Base-by-base conservation (phyloP, 53 echinoderm and acorn worm genomes). In the Holothuria scabra region DNA sequence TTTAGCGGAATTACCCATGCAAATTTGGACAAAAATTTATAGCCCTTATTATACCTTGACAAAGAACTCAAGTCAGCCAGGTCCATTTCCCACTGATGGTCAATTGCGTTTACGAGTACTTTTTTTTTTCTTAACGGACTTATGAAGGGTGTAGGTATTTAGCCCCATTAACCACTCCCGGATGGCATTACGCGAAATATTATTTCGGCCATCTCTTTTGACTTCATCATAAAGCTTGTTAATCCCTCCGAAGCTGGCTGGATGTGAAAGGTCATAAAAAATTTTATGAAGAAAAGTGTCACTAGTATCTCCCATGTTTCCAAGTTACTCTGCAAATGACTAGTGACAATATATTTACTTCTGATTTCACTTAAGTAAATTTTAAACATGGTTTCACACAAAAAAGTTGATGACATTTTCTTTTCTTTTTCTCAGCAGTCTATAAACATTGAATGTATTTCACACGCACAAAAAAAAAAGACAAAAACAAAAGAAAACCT, bases 1-100 rank as follows among this genome's bases (percentile, higher is more conserved):
- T 91, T 87, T 22, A 91, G 24, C 4, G 87, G 87, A 10, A 35
- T 28, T 0, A 59, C 91, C 87, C 87, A 91, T 3, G 91, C 87
- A 25, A 67, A 91, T 33, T 87, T 91, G 6, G 91, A 91, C 13
- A 91, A 28, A 71, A 80, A 91, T 32, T 65, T 84, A 34, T 49
- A 80, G 2, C 74, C 72, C 19, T 18, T 22, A 79, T 91, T 91
- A 34, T 70, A 79, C 0, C 65, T 29, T 3, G 82, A 46, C 8
- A 91, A 2, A n/a, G 71, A 67, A 5, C 64, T 21, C 13, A 88
- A 11, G 25, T 92, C 89, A 5, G 61, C 82, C 71, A 92, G n/a
- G 55, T 92, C 92, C 32, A 90, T 32, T 64, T 93, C 84, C 61
- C 71, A 83, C 63, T 49, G 28, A 57, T 86, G 49, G 55, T 86